A percentile compares a stretch with the other conserved stretches of the same genome.
phyloP scores from a whole-genome alignment of 2,888 invertebrate genomes.

The Yponomeuta evonymella region DNA sequence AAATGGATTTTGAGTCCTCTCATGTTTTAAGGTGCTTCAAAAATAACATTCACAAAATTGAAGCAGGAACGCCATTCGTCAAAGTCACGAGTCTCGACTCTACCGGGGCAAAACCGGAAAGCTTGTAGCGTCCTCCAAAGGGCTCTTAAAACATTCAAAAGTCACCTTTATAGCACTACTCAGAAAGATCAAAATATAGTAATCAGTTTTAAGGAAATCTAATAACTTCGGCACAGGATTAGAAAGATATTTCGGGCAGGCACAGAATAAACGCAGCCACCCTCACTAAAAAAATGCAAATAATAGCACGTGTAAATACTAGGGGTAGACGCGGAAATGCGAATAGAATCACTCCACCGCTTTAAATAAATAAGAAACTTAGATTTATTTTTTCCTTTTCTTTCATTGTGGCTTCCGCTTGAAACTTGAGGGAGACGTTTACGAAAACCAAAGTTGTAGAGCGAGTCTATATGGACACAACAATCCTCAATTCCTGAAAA shows the following conservation, averaged over 20 bases:
- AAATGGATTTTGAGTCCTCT: constrained; percentile 6
- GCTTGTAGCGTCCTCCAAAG: constrained; percentile 29
- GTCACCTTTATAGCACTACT: constrained; percentile 2
- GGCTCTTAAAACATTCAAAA: not conserved
- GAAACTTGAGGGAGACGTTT: not conserved
- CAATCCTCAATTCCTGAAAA: too few relatives aligned
- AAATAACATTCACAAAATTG: constrained; percentile 19
- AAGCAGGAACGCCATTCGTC: constrained; percentile 61
- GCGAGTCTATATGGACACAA: too few relatives aligned
- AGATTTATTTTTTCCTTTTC: constrained; percentile 18
- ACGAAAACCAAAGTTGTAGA: too few relatives aligned
- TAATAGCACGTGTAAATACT: constrained; percentile 71
- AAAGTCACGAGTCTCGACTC: constrained; percentile 42
- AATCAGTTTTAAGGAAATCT: constrained; percentile 2
- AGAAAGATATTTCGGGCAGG: constrained; percentile 72
- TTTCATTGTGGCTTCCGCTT: not conserved
- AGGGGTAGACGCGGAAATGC: constrained; percentile 47
- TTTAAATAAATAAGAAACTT: constrained; percentile 38
- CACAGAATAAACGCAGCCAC: constrained; percentile 26
- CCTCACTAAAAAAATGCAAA: constrained; percentile 51
- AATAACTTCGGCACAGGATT: constrained; percentile 52
- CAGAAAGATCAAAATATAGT: constrained; percentile 1
- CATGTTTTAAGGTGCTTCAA: constrained; percentile 13
- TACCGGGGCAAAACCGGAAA: constrained; percentile 58
- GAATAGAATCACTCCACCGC: constrained; percentile 18